Evolutionary conservation across 2,888 invertebrate species (phyloP).

Genomic region (Tuta absoluta): DNA sequence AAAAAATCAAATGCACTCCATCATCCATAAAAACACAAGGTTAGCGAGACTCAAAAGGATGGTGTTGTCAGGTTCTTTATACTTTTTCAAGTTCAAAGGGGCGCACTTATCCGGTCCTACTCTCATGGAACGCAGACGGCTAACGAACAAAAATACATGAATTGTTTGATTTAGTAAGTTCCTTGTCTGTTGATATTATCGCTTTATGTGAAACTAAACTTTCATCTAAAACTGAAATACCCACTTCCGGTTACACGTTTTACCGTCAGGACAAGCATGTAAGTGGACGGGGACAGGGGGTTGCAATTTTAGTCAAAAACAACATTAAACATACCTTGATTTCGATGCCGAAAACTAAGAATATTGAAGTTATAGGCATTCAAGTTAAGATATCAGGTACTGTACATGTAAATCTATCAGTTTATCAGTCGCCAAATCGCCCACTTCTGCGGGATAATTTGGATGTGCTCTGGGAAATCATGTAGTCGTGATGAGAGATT

Average conservation of each 20-base stretch:
- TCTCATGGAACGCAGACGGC: constrained; percentile 26
- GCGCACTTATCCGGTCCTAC: no score
- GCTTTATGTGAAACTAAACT: constrained; percentile 22
- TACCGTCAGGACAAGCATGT: constrained; percentile 19
- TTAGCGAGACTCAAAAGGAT: no score
- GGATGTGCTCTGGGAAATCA: constrained; percentile 23
- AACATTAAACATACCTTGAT: background rate
- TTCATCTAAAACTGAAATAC: background rate
- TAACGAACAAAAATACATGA: constrained; percentile 21
- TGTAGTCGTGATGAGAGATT: constrained; percentile 26
- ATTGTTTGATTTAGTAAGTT: constrained; percentile 24
- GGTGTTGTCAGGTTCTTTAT: no score
- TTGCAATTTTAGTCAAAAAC: constrained; percentile 6
- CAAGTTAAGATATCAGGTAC: background rate
- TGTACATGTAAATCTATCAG: constrained; percentile 13
- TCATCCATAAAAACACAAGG: no score
- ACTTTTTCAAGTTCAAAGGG: no score
- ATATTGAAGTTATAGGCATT: constrained; percentile 16
- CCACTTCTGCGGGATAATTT: constrained; percentile 20
- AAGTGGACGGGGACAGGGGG: constrained; percentile 24
- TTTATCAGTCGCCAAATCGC: constrained; percentile 29
- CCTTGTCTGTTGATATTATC: constrained; percentile 24
- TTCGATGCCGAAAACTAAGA: background rate
- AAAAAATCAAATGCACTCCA: no score
- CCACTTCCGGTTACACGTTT: constrained; percentile 9